Evolutionary conservation across 92 coral and sea anemone species (phyloP).

Genomic region (Palythoa grandis): DNA sequence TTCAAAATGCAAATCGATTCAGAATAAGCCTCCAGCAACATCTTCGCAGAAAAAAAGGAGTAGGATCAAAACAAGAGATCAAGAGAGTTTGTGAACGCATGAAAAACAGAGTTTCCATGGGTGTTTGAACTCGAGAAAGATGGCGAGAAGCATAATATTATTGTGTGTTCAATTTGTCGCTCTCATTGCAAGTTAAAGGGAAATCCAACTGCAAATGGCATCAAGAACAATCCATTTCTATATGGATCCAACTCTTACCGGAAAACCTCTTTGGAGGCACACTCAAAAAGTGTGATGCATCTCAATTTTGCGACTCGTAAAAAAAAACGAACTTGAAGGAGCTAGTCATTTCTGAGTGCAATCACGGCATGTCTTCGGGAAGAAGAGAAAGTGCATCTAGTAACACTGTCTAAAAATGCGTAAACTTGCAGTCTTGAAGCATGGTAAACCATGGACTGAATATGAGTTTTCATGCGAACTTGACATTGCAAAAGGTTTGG

Average conservation of each 20-base stretch:
- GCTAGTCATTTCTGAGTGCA: slow-evolving; percentile 27
- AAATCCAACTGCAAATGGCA: slow-evolving; percentile 37
- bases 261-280: slow-evolving; percentile 29
- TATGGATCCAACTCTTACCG: slow-evolving; percentile 37
- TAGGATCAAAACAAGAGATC: slow-evolving; percentile 48
- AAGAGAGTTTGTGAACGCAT: slow-evolving; percentile 43
- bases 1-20: slow-evolving; percentile 22
- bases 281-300: slow-evolving; percentile 35
- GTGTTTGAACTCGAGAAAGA: slow-evolving; percentile 30
- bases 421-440: slow-evolving; percentile 19
- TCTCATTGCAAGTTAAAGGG: slow-evolving; percentile 6
- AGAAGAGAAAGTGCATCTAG: slow-evolving; percentile 26
- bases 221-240: slow-evolving; percentile 41
- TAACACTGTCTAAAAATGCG: slow-evolving; percentile 26
- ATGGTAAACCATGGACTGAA: slow-evolving; percentile 44
- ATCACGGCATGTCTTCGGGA: slow-evolving; percentile 26
- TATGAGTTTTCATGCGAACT: slow-evolving; percentile 47
- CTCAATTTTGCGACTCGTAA: slow-evolving; percentile 25
- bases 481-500: slow-evolving; percentile 46
- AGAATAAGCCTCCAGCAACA: slow-evolving; percentile 35
- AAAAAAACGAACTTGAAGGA: slow-evolving; percentile 37
- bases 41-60: slow-evolving; percentile 40
- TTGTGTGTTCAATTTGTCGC: slow-evolving; percentile 21
- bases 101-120: slow-evolving; percentile 56
- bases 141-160: not conserved